Conservation (phyloP, 2,888 invertebrate species). For the Drosophila neutralis region DNA sequence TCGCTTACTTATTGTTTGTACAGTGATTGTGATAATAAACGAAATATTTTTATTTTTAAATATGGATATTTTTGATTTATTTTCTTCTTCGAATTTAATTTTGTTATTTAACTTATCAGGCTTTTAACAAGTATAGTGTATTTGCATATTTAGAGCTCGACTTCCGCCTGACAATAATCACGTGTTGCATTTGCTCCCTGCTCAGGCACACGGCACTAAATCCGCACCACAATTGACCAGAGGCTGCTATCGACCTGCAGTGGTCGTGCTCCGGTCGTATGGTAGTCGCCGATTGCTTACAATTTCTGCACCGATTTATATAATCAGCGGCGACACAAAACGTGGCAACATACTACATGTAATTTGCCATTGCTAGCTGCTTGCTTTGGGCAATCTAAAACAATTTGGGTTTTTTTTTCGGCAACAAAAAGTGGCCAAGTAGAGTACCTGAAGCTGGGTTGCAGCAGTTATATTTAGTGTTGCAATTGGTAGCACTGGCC, state of each 20-base stretch:
- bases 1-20: not conserved
- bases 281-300: conserved; percentile 38
- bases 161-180: conserved; percentile 68
- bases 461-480: conserved; percentile 31
- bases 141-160: conserved; percentile 18
- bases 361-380: conserved; percentile 56
- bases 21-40: not conserved
- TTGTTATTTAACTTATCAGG: not conserved
- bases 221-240: conserved; percentile 59
- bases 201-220: conserved; percentile 32
- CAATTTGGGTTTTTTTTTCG: conserved; percentile 72
- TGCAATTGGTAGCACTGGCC: conserved; percentile 41
- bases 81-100: not conserved
- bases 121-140: conserved; percentile 1
- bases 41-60: not conserved
- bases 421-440: conserved; percentile 34
- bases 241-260: conserved; percentile 56
- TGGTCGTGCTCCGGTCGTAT: conserved; percentile 19
- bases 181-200: conserved; percentile 66
- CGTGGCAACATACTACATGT: conserved; percentile 69
- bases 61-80: not conserved
- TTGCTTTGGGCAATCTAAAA: conserved; percentile 68
- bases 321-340: conserved; percentile 78
- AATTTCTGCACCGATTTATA: conserved; percentile 71
- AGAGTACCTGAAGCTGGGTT: conserved; percentile 1